Percentiles rank a stretch among this genome's conserved stretches.
Evolutionary conservation across 2,888 invertebrate genomes (phyloP).

Genomic region (Drosophila cyrtoloma): DNA sequence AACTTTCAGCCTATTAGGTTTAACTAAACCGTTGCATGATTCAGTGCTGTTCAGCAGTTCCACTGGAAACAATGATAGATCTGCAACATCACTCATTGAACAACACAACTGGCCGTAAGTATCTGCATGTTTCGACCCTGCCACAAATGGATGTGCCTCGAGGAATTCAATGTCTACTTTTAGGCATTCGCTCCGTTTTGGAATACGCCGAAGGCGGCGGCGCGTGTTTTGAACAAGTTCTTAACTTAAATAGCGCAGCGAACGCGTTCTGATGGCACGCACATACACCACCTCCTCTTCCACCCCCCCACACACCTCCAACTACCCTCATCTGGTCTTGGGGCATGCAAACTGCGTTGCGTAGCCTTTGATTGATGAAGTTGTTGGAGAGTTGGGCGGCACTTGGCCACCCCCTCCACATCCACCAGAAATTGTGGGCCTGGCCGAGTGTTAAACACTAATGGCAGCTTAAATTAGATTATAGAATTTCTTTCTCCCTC

Average conservation of each 20-base stretch:
- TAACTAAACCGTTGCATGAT: neutral
- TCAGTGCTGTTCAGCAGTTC: neutral
- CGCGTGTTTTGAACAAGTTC: conserved; percentile 69
- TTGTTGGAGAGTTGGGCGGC: conserved; percentile 30
- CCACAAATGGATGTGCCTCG: conserved; percentile 45
- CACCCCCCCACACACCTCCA: neutral
- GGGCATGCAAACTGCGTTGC: conserved; percentile 47
- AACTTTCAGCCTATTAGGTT: conserved; percentile 12
- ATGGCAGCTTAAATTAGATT: conserved; percentile 81
- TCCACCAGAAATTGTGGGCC: conserved; percentile 18
- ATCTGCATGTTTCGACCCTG: conserved; percentile 12
- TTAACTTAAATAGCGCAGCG: conserved; percentile 71
- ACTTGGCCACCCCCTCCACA: neutral
- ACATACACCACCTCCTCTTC: conserved; percentile 4
- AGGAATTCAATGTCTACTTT: conserved; percentile 54
- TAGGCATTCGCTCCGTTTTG: conserved; percentile 36
- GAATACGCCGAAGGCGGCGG: conserved; percentile 33
- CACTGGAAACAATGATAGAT: conserved; percentile 39
- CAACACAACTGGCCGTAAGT: conserved; percentile 13
- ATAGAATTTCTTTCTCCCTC: conserved; percentile 23
- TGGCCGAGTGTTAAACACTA: conserved; percentile 73
- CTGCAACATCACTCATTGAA: conserved; percentile 29
- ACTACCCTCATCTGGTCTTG: neutral
- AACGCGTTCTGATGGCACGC: conserved; percentile 41
- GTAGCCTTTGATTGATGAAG: conserved; percentile 75